Conservation (phyloP, 1,140 invertebrate species). For the Nylanderia fulva region DNA sequence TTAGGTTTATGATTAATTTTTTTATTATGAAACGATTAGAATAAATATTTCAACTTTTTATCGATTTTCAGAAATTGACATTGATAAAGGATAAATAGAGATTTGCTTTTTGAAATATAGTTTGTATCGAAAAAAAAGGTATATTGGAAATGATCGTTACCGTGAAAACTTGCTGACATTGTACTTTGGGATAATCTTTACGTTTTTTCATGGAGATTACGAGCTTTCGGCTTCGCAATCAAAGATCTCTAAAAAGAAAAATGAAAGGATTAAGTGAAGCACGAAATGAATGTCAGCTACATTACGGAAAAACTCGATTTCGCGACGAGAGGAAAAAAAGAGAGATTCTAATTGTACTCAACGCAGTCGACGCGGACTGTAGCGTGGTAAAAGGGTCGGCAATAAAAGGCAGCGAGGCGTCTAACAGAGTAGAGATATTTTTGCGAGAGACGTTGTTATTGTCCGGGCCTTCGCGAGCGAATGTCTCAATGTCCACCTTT, state of each 20-base stretch:
- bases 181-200: background rate
- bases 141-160: background rate
- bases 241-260: conserved; percentile 5
- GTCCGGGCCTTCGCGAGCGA: background rate
- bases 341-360: conserved; percentile 45
- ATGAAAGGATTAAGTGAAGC: conserved; percentile 31
- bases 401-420: conserved; percentile 65
- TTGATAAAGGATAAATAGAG: background rate
- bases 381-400: conserved; percentile 54
- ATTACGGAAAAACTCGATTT: conserved; percentile 43
- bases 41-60: no score
- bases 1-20: background rate
- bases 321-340: background rate
- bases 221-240: background rate
- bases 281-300: conserved; percentile 16
- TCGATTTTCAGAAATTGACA: no score
- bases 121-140: background rate
- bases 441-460: conserved; percentile 6
- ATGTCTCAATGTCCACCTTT: conserved; percentile 47
- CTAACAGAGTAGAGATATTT: conserved; percentile 59
- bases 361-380: background rate
- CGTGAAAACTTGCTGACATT: background rate
- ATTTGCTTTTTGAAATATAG: background rate
- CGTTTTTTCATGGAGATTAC: background rate
- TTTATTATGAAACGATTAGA: background rate